phyloP scores from a whole-genome alignment of 2,888 invertebrate species.

The Dynastes hyllus region DNA sequence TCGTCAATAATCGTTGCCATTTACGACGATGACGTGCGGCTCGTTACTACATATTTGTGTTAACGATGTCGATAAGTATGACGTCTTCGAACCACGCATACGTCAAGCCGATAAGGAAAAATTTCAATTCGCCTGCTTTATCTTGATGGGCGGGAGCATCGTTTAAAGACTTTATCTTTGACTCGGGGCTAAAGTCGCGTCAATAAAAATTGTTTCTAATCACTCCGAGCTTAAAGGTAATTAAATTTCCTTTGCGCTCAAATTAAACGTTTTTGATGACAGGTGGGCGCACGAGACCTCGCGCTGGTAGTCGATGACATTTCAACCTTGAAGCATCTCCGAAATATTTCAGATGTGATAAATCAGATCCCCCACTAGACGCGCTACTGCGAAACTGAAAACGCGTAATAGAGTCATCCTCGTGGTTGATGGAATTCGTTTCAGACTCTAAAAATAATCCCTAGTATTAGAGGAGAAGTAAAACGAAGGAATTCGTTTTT shows the following conservation, averaged over 20 bases:
- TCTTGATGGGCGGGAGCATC: conserved; percentile 21
- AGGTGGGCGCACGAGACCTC: not conserved
- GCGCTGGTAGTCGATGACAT: not conserved
- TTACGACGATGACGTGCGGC: too few relatives aligned
- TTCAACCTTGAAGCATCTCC: conserved; percentile 1
- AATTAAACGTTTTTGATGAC: not conserved
- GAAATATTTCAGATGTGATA: conserved; percentile 4
- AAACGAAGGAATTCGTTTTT: too few relatives aligned
- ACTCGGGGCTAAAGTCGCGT: conserved; percentile 4
- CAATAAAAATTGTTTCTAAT: conserved; percentile 20
- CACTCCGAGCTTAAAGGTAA: conserved; percentile 10
- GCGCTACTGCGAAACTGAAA: too few relatives aligned
- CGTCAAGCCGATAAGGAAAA: conserved; percentile 22
- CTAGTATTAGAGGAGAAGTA: too few relatives aligned
- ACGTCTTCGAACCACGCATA: conserved; percentile 15
- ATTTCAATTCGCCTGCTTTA: conserved; percentile 5
- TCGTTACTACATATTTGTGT: too few relatives aligned
- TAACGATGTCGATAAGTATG: not conserved
- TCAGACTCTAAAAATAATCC: too few relatives aligned
- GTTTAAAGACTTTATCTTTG: not conserved
- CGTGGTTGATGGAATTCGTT: too few relatives aligned
- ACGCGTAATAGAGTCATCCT: too few relatives aligned
- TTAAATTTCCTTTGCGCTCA: conserved; percentile 23
- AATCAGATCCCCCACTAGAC: not conserved
- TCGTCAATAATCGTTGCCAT: too few relatives aligned